Evolutionary conservation across 2,113 vertebrate genomes (phyloP).

Genomic region (Donacobius atricapilla): DNA sequence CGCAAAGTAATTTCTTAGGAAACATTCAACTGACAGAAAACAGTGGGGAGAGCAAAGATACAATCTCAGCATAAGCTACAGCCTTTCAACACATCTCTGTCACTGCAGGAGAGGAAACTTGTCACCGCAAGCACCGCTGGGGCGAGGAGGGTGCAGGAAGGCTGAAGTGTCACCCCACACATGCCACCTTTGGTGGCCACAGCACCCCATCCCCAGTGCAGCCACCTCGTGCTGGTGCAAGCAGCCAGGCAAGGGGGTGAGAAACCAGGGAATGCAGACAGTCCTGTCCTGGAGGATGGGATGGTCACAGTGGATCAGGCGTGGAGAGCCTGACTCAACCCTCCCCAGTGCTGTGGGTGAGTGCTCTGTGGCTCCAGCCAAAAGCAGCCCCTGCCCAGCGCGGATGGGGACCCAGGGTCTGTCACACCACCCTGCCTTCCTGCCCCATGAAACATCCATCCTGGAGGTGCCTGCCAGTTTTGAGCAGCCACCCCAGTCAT

Average conservation of each 20-base stretch:
- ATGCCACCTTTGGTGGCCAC: rapidly evolving
- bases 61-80: not conserved
- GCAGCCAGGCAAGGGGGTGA: rapidly evolving
- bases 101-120: rapidly evolving
- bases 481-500: not conserved
- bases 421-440: not conserved
- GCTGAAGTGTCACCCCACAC: rapidly evolving
- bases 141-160: not conserved
- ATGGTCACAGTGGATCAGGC: not conserved
- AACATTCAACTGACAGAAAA: not conserved
- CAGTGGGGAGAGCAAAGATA: not conserved
- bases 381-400: not conserved
- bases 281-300: not conserved
- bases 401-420: rapidly evolving
- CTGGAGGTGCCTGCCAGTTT: not conserved
- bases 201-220: not conserved
- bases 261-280: not conserved
- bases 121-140: not conserved
- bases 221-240: not conserved
- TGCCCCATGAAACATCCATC: rapidly evolving
- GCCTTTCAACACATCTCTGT: not conserved
- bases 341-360: rapidly evolving
- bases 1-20: not conserved
- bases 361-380: not conserved
- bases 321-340: not conserved